Evolutionary conservation across 2,888 invertebrate species (phyloP), one percentile per base, ranked within the genome.

Genomic region (Scaptomyza caliginosa): DNA sequence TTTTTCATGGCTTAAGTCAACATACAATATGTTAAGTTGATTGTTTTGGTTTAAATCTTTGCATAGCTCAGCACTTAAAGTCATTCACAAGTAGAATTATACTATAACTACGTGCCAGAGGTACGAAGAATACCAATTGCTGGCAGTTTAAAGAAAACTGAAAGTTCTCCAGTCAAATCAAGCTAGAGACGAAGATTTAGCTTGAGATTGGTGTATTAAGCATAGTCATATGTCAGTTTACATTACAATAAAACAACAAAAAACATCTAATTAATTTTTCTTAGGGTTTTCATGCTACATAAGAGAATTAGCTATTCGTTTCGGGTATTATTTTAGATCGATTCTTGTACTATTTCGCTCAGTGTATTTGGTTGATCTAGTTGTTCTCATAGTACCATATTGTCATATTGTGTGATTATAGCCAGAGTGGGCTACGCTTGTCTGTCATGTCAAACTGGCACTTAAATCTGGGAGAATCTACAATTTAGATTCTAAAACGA

Each of bases 401-500:
- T 68, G 74, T 74, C 50, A 36, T 39, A 54, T 36, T 36, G 17
- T 16, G 42, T 74, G 58, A 72, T 72, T 69, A 65, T 64, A 65
- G 74, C 30, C 52, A 38, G 16, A 19, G 38, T 26, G 10, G 46
- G 43, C 10, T 23, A 17, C 26, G 26, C 28, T 30, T 38, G 48
- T 58, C 19, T 69, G 72, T 74, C 75, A 73, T 70, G 56, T 73
- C 70, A 69, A 46, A 45, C 54, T 45, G 39, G 38, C 70, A 72
- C 72, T 72, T 72, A 55, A 69, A 65, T 59, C 43, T 59, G 16
- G 11, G 30, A 40, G 43, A 63, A 57, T 38, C 46, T 59, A 23
- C 64, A 66, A 45, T 49, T 65, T 46, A 39, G 30, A 43, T 65
- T 48, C 45, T 13, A 64, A 30, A 46, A 30, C 46, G 11, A 34